Conservation (phyloP, 1,140 invertebrate genomes). For the Periplaneta americana region DNA sequence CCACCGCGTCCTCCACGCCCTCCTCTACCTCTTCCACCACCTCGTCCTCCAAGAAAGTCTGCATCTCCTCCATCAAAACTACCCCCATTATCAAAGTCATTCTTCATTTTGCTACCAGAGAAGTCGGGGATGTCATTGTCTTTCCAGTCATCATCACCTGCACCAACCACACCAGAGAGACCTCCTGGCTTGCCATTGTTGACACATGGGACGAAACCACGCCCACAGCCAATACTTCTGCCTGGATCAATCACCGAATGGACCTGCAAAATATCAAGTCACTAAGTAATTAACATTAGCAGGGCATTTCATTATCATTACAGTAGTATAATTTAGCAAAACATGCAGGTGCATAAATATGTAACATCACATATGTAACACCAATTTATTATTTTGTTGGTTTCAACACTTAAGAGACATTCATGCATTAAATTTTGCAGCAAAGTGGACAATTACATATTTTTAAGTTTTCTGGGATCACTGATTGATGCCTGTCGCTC, state of each 20-base stretch:
- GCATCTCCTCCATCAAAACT: no score
- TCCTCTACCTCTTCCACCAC: constrained; percentile 1
- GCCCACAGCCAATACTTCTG: not conserved
- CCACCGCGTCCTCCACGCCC: constrained; percentile 6
- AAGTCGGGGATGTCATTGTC: not conserved
- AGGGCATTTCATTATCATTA: no score
- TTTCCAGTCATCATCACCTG: not conserved
- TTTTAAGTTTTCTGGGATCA: no score
- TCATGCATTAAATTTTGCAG: no score
- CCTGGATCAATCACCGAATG: not conserved
- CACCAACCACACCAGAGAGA: not conserved
- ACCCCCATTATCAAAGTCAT: not conserved
- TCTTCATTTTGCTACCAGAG: not conserved
- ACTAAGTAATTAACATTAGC: not conserved
- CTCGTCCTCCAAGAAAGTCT: not conserved
- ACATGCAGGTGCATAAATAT: no score
- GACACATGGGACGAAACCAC: not conserved
- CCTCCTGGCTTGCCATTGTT: not conserved
- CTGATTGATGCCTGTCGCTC: no score
- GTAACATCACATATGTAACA: no score
- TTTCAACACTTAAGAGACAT: no score
- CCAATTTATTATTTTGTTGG: no score
- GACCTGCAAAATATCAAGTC: not conserved
- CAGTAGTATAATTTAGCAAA: no score
- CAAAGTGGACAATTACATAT: no score